Evolutionary conservation across 2,888 invertebrate species (phyloP), one percentile per base, ranked within the genome.

Genomic region (Tryphoninae sp.): DNA sequence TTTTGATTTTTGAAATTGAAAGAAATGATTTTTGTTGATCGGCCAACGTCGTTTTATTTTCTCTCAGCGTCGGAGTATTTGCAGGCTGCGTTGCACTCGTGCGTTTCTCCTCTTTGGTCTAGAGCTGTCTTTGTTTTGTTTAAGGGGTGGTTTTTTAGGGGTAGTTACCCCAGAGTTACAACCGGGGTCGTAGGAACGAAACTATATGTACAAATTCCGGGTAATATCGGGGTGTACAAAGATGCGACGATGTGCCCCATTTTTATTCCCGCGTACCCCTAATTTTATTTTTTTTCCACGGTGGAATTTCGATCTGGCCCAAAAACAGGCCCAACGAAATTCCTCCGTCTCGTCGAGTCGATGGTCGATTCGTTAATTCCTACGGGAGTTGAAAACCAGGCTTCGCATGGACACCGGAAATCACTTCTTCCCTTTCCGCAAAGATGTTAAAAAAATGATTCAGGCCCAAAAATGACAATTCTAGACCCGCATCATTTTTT

Each of bases 41-140:
- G 22, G 62, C 58, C 49, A 51, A 62, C 62, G 62, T 49, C 9
- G 9, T 16, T 26, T 72, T 55, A 13, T 55, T 55, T 64, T 8
- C 16, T 76, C 22, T 7, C 62, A 76, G 55, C 75, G 64, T 58
- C 68, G 67, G 76, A 82, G 82, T 82, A 82, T 82, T 82, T 19
- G 33, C 75, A 82, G 82, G 82, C 74, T 62, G 22, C 42, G 23
- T 49, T 69, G 62, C 77, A 73, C 65, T 65, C 59, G 65, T 61
- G 61, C 45, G 65, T 71, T 74, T 40, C 16, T 67, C 75, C 61
- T 82, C 82, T 82, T 82, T 82, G 78, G 81, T 82, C 67, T 75
- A 51, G 71, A 78, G 81, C 75, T 79, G 51, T 55, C 33, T 55
- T 67, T 78, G 6, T 9, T 13, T 13, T 13, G 6, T 9, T 13